Conservation (phyloP, 2,888 invertebrate species). For the Drosophila phalerata region DNA sequence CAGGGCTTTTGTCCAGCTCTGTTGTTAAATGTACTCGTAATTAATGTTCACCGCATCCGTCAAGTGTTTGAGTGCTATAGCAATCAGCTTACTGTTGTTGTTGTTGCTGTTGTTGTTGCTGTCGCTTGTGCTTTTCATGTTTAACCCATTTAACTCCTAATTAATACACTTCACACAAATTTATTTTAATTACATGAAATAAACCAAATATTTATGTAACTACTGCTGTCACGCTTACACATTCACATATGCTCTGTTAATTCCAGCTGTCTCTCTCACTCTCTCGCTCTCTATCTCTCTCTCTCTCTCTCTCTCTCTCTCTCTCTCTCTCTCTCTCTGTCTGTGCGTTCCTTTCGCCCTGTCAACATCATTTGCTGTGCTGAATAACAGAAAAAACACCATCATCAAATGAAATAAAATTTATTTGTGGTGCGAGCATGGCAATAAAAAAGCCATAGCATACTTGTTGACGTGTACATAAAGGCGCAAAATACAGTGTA, state of each 20-base stretch:
- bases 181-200: conserved; percentile 79
- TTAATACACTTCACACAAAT: conserved; percentile 80
- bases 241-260: conserved; percentile 47
- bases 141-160: conserved; percentile 81
- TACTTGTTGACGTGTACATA: conserved; percentile 54
- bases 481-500: conserved; percentile 55
- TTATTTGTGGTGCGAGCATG: conserved; percentile 61
- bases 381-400: conserved; percentile 49
- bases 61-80: conserved; percentile 41
- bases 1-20: conserved; percentile 21
- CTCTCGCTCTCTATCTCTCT: neutral
- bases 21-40: conserved; percentile 52
- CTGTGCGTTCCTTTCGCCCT: conserved; percentile 68
- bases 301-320: neutral
- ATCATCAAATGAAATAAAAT: conserved; percentile 73
- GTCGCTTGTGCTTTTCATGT: conserved; percentile 49
- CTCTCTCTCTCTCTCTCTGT: neutral
- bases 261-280: conserved; percentile 37
- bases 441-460: conserved; percentile 62
- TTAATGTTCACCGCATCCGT: conserved; percentile 61
- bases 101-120: conserved; percentile 14
- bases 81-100: conserved; percentile 3
- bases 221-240: conserved; percentile 34
- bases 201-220: conserved; percentile 77
- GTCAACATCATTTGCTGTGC: conserved; percentile 74